Evolutionary conservation across 2,797 vertebrate genomes (phyloP).

Genomic region (Onychomys leucogaster): DNA sequence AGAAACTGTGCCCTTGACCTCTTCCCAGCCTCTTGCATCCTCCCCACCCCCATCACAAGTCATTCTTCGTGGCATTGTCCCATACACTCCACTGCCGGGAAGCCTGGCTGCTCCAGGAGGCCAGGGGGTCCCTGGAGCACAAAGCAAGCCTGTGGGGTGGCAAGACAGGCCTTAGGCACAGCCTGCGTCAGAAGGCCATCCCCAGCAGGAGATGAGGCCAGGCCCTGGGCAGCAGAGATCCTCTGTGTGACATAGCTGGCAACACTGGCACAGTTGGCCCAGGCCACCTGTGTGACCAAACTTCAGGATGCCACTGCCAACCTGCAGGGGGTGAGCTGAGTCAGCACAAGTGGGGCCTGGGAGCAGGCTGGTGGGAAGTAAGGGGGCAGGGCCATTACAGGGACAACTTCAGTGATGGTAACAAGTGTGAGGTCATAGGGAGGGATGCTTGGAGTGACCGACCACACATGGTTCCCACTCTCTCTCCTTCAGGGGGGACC

Average conservation of each 20-base stretch:
- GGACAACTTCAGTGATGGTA: too few relatives aligned
- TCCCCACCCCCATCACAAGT: rapidly evolving
- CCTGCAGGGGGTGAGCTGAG: neutral
- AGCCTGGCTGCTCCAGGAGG: neutral
- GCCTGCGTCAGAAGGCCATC: neutral
- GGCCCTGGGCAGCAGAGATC: too few relatives aligned
- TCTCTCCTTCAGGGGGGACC: neutral
- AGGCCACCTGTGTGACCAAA: neutral
- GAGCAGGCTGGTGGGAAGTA: rapidly evolving
- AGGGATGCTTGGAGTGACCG: neutral
- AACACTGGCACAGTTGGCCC: neutral
- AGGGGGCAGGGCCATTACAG: neutral
- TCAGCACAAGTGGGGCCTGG: rapidly evolving
- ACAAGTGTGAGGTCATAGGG: too few relatives aligned
- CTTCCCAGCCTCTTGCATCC: neutral
- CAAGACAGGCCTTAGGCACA: neutral
- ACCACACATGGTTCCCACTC: rapidly evolving
- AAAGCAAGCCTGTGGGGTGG: neutral
- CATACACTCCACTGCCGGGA: neutral
- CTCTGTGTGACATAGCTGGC: rapidly evolving
- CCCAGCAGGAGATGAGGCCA: neutral
- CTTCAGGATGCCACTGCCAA: rapidly evolving
- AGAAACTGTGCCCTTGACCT: too few relatives aligned
- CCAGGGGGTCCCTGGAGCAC: neutral
- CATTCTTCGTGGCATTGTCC: too few relatives aligned